Evolutionary conservation across 30 jellyfish, hydroid and myxozoan genomes (phyloP).

Genomic region (Sanderia malayensis): DNA sequence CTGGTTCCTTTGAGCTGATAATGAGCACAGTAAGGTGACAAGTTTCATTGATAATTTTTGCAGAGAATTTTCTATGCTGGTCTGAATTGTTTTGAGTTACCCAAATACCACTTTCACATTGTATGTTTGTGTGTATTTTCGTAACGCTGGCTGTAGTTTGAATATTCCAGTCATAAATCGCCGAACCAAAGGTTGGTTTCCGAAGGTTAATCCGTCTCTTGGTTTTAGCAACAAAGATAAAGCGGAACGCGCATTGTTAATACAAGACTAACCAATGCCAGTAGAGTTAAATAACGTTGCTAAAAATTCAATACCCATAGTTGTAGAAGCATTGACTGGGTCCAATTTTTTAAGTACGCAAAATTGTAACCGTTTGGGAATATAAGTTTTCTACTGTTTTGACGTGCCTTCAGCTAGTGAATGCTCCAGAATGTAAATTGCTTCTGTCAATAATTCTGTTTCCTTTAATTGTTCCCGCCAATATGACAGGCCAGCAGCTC

Average conservation of each 20-base stretch:
- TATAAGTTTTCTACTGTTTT: constrained; percentile 7
- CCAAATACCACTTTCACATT: neutral
- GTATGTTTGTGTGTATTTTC: too few relatives aligned
- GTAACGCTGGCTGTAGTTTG: neutral
- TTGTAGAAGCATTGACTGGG: neutral
- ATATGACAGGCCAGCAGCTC: constrained; percentile 25
- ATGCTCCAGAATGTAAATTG: neutral
- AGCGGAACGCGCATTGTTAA: constrained; percentile 7
- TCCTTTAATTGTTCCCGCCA: neutral
- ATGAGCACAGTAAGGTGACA: neutral
- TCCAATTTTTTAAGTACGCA: neutral
- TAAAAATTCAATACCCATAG: constrained; percentile 9
- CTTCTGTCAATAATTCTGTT: neutral
- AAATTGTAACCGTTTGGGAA: neutral
- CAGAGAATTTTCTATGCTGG: neutral
- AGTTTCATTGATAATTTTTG: neutral
- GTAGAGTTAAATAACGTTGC: constrained; percentile 1
- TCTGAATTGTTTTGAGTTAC: neutral
- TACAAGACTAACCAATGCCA: neutral
- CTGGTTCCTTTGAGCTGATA: neutral
- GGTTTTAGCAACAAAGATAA: neutral
- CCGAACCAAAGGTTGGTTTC: constrained; percentile 11
- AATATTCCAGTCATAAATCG: neutral
- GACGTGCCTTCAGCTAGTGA: neutral
- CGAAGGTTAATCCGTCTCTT: constrained; percentile 9